A percentile compares a stretch with the other conserved stretches of the same genome.
phyloP scores from a whole-genome alignment of 2,888 invertebrate species.

The Abrostola triplasia region DNA sequence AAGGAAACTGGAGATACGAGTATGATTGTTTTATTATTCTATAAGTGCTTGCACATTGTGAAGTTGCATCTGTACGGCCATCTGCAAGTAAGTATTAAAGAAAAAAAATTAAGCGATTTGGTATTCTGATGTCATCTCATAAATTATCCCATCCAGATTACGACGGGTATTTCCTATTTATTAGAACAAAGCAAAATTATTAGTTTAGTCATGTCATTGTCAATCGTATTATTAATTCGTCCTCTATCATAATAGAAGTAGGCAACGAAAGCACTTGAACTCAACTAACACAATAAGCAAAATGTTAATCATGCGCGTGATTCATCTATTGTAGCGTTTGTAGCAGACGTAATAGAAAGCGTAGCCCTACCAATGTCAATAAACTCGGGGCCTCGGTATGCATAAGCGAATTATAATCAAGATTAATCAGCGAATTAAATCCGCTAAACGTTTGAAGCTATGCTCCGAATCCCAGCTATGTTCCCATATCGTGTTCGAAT shows the following conservation, averaged over 20 bases:
- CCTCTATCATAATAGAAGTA: constrained; percentile 41
- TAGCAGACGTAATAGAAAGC: constrained; percentile 42
- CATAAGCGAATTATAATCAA: constrained; percentile 51
- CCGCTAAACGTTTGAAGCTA: constrained; percentile 67
- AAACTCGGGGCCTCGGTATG: constrained; percentile 49
- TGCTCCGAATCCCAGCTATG: constrained; percentile 77
- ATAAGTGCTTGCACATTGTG: constrained; percentile 30
- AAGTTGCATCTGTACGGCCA: constrained; percentile 30
- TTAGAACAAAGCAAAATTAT: constrained; percentile 44
- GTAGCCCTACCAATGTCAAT: constrained; percentile 48
- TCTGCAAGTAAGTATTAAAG: constrained; percentile 13
- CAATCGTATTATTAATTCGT: constrained; percentile 48
- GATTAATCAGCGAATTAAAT: constrained; percentile 63
- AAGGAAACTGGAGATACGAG: constrained; percentile 56
- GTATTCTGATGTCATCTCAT: constrained; percentile 1
- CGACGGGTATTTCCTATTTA: constrained; percentile 18
- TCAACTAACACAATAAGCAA: constrained; percentile 52
- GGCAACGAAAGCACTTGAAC: constrained; percentile 36
- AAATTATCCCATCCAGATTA: constrained; percentile 17
- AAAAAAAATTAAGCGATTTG: constrained; percentile 4
- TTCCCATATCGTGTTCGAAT: constrained; percentile 80
- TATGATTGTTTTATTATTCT: constrained; percentile 47
- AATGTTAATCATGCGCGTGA: constrained; percentile 50
- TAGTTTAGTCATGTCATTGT: constrained; percentile 45
- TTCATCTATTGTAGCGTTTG: constrained; percentile 51